Base-by-base conservation (phyloP, 1,140 invertebrate species). In the Parapsyche elsis region DNA sequence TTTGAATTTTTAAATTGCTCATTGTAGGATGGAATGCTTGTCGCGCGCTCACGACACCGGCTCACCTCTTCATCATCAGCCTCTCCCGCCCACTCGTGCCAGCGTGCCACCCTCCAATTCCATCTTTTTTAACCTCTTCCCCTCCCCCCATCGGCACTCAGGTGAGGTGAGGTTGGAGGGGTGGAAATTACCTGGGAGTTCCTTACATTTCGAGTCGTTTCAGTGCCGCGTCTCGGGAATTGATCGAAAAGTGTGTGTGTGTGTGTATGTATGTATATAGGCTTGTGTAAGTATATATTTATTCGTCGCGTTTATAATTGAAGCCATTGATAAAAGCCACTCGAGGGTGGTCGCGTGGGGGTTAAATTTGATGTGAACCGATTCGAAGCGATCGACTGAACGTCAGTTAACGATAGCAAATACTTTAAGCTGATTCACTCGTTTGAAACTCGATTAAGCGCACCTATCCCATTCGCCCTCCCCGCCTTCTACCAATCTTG, bases 1-100 rank as follows among this genome's bases (percentile, higher is more conserved):
- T 89, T 89, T 89, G 88, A 89, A 89, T 89, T 89, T 89, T 89
- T 89, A 89, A 89, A 89, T 88, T 89, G 88, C 88, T 89, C 88
- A 89, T 89, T 89, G 88, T 88, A 83, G 87, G 85, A 88, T 88
- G 88, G 87, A 87, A 89, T 81, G 79, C 61, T 57, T 38, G 38
- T 12, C 49, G 12, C 76, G 71, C 1, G 4, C 57, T 44, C 19
- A 61, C 59, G 38, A 24, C 64, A 57, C 78, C 70, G 45, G 21
- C 46, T 45, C 70, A 57, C 57, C 61, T 46, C 61, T 24, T 73
- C 24, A 70, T 24, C 45, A 24, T 1, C 71, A 70, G 2, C 71
- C 12, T 57, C 12, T 12, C 61, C 14, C n/a, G 61, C 64, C 57
- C 21, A 16, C 61, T 19, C 71, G 46, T 78, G 5, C 21, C 59